Evolutionary conservation across 2,797 vertebrate genomes (phyloP).

Genomic region (Dryobates pubescens): DNA sequence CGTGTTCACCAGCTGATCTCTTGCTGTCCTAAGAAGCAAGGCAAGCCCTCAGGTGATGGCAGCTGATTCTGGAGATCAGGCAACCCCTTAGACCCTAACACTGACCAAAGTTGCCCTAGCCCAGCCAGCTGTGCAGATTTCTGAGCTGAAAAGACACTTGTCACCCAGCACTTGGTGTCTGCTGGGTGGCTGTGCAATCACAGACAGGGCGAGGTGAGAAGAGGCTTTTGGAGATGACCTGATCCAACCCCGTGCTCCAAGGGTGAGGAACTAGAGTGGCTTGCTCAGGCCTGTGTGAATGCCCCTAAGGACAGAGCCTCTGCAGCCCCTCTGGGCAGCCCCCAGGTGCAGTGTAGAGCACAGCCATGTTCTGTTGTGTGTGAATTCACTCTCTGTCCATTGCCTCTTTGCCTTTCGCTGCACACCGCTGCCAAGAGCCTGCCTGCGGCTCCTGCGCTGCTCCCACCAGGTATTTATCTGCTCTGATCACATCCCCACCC

Average conservation of each 20-base stretch:
- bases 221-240: neutral
- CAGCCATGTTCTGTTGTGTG: neutral
- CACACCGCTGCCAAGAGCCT: neutral
- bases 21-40: too few species aligned
- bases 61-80: neutral
- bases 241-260: too few species aligned
- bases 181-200: neutral
- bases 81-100: neutral
- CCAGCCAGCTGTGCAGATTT: neutral
- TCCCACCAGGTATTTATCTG: constrained; percentile 4
- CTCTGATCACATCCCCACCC: too few species aligned
- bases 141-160: neutral
- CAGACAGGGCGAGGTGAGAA: neutral
- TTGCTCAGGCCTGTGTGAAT: neutral
- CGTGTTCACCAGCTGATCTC: too few species aligned
- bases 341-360: neutral
- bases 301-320: neutral
- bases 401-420: constrained; percentile 17
- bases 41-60: too few species aligned
- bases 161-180: neutral
- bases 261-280: too few species aligned
- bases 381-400: neutral
- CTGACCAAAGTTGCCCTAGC: neutral
- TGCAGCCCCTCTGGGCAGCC: too few species aligned
- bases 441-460: neutral